A percentile compares a stretch with the other conserved stretches of the same genome.
phyloP scores from a whole-genome alignment of 35 echinoderm and acorn worm species.

The Anneissia japonica region DNA sequence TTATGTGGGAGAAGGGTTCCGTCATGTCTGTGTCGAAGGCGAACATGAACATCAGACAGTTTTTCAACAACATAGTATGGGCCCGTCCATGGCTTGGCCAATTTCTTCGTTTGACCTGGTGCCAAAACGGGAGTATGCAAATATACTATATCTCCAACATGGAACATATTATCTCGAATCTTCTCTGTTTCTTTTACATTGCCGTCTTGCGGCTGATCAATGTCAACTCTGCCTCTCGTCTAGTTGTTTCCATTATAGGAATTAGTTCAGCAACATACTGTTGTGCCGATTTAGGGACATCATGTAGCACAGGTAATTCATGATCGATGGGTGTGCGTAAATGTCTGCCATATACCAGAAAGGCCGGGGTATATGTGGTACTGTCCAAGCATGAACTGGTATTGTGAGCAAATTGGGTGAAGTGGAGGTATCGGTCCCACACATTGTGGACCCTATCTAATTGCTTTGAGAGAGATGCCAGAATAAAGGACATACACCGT shows the following conservation, averaged over 20 bases:
- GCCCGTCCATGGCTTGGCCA: constrained; percentile 22
- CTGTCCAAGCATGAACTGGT: constrained; percentile 32
- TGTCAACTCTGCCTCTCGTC: not conserved
- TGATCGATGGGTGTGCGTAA: constrained; percentile 16
- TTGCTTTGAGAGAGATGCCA: constrained; percentile 16
- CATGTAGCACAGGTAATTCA: not conserved
- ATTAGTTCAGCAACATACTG: constrained; percentile 4
- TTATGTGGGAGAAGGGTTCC: not conserved
- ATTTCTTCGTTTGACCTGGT: constrained; percentile 3
- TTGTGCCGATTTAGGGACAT: constrained; percentile 15
- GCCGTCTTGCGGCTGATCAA: not conserved
- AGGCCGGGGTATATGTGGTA: constrained; percentile 34
- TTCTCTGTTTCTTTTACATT: not conserved
- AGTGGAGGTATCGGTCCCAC: constrained; percentile 24
- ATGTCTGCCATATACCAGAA: constrained; percentile 18
- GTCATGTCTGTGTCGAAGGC: not conserved
- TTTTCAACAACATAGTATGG: constrained; percentile 31
- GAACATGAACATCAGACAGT: constrained; percentile 20
- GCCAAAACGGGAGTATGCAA: constrained; percentile 3
- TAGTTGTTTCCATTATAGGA: not conserved
- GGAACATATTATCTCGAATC: constrained; percentile 2
- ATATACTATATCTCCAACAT: constrained; percentile 47
- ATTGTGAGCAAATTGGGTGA: constrained; percentile 42
- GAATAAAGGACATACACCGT: constrained; percentile 31
- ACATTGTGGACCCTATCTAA: constrained; percentile 4